These are phyloP conservation scores for Lophotriccus pileatus DNA, from an alignment of 2,797 vertebrate genomes.

Conservation along the genomic window DNA sequence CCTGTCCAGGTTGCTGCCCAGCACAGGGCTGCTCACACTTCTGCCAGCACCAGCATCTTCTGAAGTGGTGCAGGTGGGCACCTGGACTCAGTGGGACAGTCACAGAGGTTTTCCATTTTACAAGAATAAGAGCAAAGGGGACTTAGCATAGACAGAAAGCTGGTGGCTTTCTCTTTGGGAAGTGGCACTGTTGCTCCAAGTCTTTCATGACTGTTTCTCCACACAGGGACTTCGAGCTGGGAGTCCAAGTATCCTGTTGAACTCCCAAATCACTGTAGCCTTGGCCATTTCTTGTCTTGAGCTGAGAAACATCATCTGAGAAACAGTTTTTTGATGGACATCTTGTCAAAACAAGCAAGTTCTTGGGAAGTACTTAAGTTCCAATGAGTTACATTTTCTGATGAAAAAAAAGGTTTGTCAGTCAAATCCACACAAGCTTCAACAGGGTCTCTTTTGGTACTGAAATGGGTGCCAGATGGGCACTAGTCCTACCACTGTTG, in stretches of 20 bases:
- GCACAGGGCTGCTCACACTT: background rate
- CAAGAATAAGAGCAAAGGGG: background rate
- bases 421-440: background rate
- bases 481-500: background rate
- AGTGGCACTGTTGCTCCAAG: background rate
- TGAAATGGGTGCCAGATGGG: constrained; percentile 39
- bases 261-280: background rate
- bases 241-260: background rate
- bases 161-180: background rate
- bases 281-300: background rate
- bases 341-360: constrained; percentile 5
- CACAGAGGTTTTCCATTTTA: background rate
- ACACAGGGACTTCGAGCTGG: background rate
- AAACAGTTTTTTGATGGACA: background rate
- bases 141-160: background rate
- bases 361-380: background rate
- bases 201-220: background rate
- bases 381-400: background rate
- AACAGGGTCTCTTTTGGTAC: background rate
- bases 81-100: background rate
- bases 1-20: background rate
- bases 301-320: background rate
- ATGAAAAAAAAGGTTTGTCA: background rate
- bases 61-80: background rate
- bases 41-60: background rate